These are phyloP conservation scores for Zaprionus kolodkinae DNA, from an alignment of 1,140 invertebrate species.

Conservation along the genomic window DNA sequence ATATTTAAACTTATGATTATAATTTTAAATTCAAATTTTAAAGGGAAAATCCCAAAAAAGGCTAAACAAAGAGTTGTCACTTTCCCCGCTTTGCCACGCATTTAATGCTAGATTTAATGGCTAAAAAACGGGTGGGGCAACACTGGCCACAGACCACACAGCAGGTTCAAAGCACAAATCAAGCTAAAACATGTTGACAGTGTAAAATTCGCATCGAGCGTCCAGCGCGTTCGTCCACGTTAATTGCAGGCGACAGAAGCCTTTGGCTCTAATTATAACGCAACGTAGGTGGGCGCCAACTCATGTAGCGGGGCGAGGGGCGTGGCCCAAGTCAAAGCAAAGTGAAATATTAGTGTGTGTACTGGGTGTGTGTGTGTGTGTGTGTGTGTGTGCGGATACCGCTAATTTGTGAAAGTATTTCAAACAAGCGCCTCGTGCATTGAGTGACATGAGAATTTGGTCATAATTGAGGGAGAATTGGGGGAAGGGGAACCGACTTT, in stretches of 20 bases:
- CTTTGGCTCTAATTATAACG: slow-evolving; percentile 75
- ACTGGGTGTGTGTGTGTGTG: slow-evolving; percentile 11
- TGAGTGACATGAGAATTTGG: slow-evolving; percentile 81
- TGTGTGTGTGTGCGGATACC: slow-evolving; percentile 42
- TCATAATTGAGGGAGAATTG: slow-evolving; percentile 61
- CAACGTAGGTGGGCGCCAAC: slow-evolving; percentile 74
- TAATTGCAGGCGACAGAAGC: slow-evolving; percentile 74
- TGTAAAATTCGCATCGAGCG: slow-evolving; percentile 23
- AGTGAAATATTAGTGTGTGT: slow-evolving; percentile 23
- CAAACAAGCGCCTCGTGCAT: slow-evolving; percentile 67
- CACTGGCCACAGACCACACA: slow-evolving; percentile 36
- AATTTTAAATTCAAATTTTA: too few species aligned
- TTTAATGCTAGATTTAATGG: too few species aligned
- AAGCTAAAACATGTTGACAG: slow-evolving; percentile 60
- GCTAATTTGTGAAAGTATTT: slow-evolving; percentile 82
- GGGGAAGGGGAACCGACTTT: slow-evolving; percentile 31
- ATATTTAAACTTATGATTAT: too few species aligned
- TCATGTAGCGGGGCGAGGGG: neutral
- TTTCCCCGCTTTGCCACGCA: too few species aligned
- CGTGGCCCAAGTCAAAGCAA: slow-evolving; percentile 46
- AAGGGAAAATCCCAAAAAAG: too few species aligned
- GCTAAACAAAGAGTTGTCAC: too few species aligned
- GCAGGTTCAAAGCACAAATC: slow-evolving; percentile 72
- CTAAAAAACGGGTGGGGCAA: too few species aligned
- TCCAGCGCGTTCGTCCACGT: slow-evolving; percentile 58